These are phyloP conservation scores for Stenolophus ochropezus DNA, from an alignment of 2,888 invertebrate genomes.

Conservation along the genomic window DNA sequence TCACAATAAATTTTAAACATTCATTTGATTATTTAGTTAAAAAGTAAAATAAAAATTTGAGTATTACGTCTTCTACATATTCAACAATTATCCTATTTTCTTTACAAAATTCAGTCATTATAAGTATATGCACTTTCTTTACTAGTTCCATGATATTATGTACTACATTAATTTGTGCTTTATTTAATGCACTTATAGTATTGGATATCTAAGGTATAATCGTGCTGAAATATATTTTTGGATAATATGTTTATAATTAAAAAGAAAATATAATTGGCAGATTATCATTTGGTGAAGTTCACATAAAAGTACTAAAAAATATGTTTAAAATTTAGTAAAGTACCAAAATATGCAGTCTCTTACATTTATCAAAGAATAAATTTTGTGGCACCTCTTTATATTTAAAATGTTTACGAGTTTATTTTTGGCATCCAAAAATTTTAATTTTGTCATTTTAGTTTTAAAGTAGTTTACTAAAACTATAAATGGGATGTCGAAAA, in stretches of 20 bases:
- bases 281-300: not conserved
- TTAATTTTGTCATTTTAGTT: not conserved
- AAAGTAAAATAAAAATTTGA: not conserved
- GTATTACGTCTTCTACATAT: not conserved
- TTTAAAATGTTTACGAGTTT: constrained; percentile 26
- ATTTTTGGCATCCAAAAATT: constrained; percentile 12
- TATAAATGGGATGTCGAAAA: not conserved
- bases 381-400: constrained; percentile 6
- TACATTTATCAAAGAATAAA: constrained; percentile 15
- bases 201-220: not conserved
- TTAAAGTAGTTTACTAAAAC: not conserved
- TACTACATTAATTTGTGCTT: not conserved
- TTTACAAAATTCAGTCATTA: not conserved
- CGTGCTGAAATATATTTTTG: not conserved
- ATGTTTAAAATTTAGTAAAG: constrained; percentile 29
- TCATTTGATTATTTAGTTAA: not conserved
- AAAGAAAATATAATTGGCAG: constrained; percentile 3
- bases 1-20: constrained; percentile 17
- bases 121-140: not conserved
- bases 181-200: not conserved
- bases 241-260: not conserved
- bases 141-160: not conserved
- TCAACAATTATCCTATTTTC: not conserved
- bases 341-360: constrained; percentile 48
- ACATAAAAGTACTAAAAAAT: constrained; percentile 38